phyloP scores from a whole-genome alignment of 1,140 invertebrate species.

The Achroia grisella region DNA sequence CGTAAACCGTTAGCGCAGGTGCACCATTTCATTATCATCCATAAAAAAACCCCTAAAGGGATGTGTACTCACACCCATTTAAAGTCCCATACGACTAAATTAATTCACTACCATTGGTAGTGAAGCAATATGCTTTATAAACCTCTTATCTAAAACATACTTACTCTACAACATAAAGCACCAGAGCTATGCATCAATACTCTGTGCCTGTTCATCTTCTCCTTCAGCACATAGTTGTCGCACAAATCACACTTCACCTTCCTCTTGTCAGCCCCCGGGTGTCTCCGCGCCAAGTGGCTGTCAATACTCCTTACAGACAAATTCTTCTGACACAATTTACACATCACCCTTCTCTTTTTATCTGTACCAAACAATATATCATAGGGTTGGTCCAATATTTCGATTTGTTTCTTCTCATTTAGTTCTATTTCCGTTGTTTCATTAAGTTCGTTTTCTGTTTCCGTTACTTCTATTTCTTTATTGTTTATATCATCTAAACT shows the following conservation, averaged over 20 bases:
- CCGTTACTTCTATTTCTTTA: not conserved
- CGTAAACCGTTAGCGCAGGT: no score
- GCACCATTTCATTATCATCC: no score
- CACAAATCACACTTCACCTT: slow-evolving; percentile 29
- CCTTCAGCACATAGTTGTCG: slow-evolving; percentile 15
- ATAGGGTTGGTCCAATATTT: not conserved
- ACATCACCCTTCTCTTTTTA: slow-evolving; percentile 12
- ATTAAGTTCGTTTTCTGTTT: not conserved
- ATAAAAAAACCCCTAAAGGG: no score
- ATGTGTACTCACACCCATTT: no score
- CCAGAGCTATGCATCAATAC: slow-evolving; percentile 16
- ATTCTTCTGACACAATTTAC: slow-evolving; percentile 26
- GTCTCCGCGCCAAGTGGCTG: slow-evolving; percentile 19
- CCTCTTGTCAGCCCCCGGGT: slow-evolving; percentile 23
- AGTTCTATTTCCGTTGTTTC: not conserved
- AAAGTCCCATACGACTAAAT: no score
- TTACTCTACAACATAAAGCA: slow-evolving; percentile 19
- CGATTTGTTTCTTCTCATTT: not conserved
- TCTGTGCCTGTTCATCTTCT: slow-evolving; percentile 19
- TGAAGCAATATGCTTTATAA: no score
- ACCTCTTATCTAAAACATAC: not conserved
- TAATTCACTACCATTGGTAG: no score
- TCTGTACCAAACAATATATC: not conserved
- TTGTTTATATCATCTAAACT: not conserved
- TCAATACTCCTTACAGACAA: slow-evolving; percentile 27